Conservation (phyloP, 1,140 invertebrate genomes). For the Calosoma granatense region DNA sequence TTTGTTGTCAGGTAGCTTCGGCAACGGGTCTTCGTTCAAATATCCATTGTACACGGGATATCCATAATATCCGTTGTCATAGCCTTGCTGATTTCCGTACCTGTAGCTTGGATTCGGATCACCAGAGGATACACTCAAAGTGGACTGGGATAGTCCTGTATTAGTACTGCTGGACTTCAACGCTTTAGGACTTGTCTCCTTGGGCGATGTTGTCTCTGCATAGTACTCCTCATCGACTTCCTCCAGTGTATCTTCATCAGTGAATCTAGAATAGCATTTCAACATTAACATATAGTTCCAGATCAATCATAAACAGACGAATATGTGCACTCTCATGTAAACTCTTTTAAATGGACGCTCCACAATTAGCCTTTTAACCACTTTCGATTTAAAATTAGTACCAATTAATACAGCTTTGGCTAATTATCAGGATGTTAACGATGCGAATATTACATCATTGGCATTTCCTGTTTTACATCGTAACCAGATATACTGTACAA, state of each 20-base stretch:
- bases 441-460: too few species aligned
- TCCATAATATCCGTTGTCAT: constrained; percentile 57
- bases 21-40: constrained; percentile 36
- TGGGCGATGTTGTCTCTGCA: constrained; percentile 29
- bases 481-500: too few species aligned
- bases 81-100: constrained; percentile 66
- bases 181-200: constrained; percentile 29
- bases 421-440: too few species aligned
- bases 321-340: too few species aligned
- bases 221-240: constrained; percentile 37
- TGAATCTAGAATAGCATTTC: constrained; percentile 30
- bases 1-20: constrained; percentile 42
- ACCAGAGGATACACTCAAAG: constrained; percentile 58
- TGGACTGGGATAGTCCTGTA: constrained; percentile 65
- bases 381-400: neutral
- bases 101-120: constrained; percentile 57
- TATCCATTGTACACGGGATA: constrained; percentile 51
- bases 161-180: constrained; percentile 36
- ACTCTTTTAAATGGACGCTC: too few species aligned
- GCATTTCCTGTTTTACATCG: too few species aligned
- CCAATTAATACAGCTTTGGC: neutral
- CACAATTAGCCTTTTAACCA: too few species aligned
- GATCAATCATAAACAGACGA: constrained; percentile 36
- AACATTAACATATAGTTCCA: constrained; percentile 38
- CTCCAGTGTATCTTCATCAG: constrained; percentile 30